Conservation (phyloP, 2,113 vertebrate genomes). For the Ceyx cyanopectus region DNA sequence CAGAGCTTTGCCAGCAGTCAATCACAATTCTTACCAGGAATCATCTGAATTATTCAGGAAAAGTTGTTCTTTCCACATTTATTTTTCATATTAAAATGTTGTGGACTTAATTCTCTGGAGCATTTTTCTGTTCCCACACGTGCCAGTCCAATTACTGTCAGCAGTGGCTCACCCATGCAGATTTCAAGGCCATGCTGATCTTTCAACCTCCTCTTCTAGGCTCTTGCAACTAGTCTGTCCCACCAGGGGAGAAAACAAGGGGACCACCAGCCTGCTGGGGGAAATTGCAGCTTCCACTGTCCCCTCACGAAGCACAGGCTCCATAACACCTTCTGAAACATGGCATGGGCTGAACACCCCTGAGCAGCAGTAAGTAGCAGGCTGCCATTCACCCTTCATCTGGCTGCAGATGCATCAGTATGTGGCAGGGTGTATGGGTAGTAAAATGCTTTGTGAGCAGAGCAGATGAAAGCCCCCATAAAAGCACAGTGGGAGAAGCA, state of each 20-base stretch:
- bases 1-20: background rate
- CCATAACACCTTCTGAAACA: accelerated
- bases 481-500: background rate
- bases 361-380: background rate
- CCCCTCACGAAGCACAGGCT: background rate
- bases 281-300: background rate
- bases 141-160: background rate
- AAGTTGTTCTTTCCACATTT: background rate
- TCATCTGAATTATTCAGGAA: background rate
- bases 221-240: background rate
- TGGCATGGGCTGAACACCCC: background rate
- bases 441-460: background rate
- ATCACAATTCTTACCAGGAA: background rate
- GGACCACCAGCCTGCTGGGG: background rate
- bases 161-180: background rate
- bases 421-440: background rate
- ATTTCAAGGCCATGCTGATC: background rate
- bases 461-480: background rate
- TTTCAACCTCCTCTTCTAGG: background rate
- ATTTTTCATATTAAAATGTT: background rate
- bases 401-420: background rate
- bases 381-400: background rate
- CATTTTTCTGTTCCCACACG: background rate
- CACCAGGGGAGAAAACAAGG: background rate
- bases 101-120: background rate